Conservation (phyloP, 2,113 vertebrate species). For the Sylvia atricapilla region DNA sequence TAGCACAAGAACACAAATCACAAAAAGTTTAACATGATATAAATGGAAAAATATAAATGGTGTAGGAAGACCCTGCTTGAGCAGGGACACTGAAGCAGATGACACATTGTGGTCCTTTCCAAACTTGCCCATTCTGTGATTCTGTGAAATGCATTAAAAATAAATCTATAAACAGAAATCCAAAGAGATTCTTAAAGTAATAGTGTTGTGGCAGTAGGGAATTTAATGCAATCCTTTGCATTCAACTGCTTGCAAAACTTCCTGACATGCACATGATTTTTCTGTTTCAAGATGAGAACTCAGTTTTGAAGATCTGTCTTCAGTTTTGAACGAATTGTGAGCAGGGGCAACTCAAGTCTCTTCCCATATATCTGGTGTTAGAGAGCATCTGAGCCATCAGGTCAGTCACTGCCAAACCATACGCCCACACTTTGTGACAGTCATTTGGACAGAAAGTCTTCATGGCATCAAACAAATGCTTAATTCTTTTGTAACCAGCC, state of each 20-base stretch:
- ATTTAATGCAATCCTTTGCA: background rate
- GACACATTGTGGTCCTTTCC: background rate
- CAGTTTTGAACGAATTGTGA: background rate
- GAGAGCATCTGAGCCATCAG: background rate
- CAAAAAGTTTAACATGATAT: background rate
- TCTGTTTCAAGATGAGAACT: background rate
- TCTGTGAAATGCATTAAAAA: background rate
- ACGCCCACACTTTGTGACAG: background rate
- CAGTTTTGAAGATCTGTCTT: background rate
- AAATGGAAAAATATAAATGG: background rate
- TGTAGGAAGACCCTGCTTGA: background rate
- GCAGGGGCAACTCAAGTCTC: background rate
- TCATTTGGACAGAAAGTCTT: background rate
- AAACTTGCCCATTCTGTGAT: background rate
- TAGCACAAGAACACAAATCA: background rate
- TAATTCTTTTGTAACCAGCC: background rate
- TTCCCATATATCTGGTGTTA: background rate
- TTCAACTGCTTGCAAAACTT: background rate
- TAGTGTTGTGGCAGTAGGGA: background rate
- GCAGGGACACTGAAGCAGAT: background rate
- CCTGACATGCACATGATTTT: background rate
- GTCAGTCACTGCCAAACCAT: fast-evolving
- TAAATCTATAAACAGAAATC: background rate
- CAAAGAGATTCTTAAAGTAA: background rate
- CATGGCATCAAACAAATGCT: background rate